Percentiles rank a stretch among this genome's conserved stretches.
Conservation (phyloP, 2,113 vertebrate species). For the Brachypteracias leptosomus region DNA sequence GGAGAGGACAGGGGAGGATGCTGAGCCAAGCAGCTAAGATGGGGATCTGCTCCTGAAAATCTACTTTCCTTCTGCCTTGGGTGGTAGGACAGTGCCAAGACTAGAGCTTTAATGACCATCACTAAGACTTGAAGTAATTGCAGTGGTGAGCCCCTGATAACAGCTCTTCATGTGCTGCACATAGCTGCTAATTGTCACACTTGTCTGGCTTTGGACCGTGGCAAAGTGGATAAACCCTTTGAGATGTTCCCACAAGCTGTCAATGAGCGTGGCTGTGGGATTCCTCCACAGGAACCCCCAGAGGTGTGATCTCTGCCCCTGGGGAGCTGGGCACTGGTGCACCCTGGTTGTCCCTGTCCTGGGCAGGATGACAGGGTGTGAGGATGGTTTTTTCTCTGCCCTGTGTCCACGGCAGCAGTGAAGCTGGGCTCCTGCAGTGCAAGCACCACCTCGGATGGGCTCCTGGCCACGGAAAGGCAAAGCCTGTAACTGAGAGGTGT, state of each 20-base stretch:
- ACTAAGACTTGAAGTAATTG: background rate
- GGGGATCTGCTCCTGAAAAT: background rate
- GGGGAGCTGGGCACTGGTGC: fast-evolving
- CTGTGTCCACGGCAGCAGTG: fast-evolving
- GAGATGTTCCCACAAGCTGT: background rate
- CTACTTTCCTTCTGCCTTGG: background rate
- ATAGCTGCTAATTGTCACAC: background rate
- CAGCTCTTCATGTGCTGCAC: background rate
- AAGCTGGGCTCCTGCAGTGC: background rate
- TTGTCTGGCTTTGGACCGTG: background rate
- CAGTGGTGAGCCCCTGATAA: background rate
- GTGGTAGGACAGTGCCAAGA: background rate
- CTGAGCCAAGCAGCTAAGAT: background rate
- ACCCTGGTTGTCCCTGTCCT: background rate
- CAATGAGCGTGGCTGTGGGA: background rate
- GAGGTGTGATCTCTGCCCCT: background rate
- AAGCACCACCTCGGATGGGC: background rate
- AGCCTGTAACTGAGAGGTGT: slow-evolving; percentile 35
- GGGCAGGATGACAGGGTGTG: fast-evolving
- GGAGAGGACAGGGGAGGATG: background rate
- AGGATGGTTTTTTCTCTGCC: background rate
- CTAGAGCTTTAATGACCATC: fast-evolving
- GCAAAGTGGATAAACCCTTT: background rate
- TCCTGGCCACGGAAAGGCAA: slow-evolving; percentile 4
- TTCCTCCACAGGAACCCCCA: fast-evolving